Percentiles rank a stretch among this genome's conserved stretches.
Conservation (phyloP, 2,113 vertebrate genomes). For the Nesospiza acunhae region DNA sequence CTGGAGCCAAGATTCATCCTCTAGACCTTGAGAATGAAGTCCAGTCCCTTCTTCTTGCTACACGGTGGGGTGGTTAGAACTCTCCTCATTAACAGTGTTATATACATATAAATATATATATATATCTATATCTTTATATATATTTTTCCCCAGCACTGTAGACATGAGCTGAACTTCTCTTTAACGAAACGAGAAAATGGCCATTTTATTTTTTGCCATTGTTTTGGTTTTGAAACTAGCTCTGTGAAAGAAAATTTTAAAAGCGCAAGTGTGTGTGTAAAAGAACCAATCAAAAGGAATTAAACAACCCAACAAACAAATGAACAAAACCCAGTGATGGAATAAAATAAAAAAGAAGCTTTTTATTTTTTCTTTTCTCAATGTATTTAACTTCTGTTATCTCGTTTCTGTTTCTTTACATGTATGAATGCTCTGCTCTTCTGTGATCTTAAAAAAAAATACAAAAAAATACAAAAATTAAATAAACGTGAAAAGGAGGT, state of each 20-base stretch:
- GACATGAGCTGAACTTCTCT: conserved; percentile 79
- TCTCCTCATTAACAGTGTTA: conserved; percentile 82
- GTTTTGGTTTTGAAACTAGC: conserved; percentile 71
- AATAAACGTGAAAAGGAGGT: conserved; percentile 80
- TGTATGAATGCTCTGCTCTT: conserved; percentile 84
- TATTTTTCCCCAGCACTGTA: conserved; percentile 79
- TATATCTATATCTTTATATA: conserved; percentile 79
- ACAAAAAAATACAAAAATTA: conserved; percentile 75
- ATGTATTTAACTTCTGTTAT: conserved; percentile 83
- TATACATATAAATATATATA: conserved; percentile 84
- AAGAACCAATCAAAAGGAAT: background rate
- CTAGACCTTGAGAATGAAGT: conserved; percentile 58
- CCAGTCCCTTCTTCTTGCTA: conserved; percentile 70
- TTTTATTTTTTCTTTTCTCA: conserved; percentile 76
- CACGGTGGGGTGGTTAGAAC: conserved; percentile 74
- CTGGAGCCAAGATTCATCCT: conserved; percentile 65
- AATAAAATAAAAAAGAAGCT: conserved; percentile 34
- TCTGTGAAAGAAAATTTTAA: conserved; percentile 73
- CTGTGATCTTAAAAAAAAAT: conserved; percentile 80
- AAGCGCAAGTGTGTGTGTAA: conserved; percentile 72
- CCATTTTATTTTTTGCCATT: conserved; percentile 72
- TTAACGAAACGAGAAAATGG: conserved; percentile 72
- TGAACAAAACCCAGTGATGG: conserved; percentile 26
- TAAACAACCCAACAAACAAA: conserved; percentile 13
- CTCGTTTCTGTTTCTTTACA: conserved; percentile 82